These are phyloP conservation scores for Melieria omissa DNA, from an alignment of 2,888 invertebrate genomes.

Conservation along the genomic window DNA sequence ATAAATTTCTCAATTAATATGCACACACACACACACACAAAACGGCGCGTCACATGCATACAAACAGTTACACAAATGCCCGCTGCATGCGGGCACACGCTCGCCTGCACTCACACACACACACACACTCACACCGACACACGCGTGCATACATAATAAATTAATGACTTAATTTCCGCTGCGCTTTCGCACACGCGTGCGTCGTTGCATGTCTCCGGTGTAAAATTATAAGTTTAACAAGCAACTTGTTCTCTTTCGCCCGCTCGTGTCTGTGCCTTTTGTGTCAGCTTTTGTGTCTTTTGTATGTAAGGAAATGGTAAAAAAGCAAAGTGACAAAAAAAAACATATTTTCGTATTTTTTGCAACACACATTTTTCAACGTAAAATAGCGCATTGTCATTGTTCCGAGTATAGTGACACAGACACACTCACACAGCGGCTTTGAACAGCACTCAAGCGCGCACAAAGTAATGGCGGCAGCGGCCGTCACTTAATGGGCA, in stretches of 20 bases:
- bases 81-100: not conserved
- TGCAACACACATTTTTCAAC: no score
- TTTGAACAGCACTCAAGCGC: no score
- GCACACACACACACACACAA: no score
- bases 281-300: not conserved
- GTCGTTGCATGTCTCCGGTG: slow-evolving; percentile 24
- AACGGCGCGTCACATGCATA: not conserved
- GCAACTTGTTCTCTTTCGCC: slow-evolving; percentile 5
- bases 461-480: no score
- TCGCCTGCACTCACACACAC: not conserved
- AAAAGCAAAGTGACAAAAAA: no score
- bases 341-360: no score
- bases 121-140: not conserved
- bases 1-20: slow-evolving; percentile 9
- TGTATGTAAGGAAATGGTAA: not conserved
- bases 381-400: no score
- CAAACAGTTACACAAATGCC: not conserved
- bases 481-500: no score
- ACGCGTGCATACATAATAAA: slow-evolving; percentile 8
- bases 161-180: slow-evolving; percentile 24
- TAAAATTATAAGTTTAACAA: slow-evolving; percentile 34
- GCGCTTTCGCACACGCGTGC: not conserved
- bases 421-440: no score
- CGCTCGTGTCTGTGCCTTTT: not conserved
- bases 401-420: no score